phyloP scores from a whole-genome alignment of 2,113 vertebrate genomes.

The Vidua macroura region DNA sequence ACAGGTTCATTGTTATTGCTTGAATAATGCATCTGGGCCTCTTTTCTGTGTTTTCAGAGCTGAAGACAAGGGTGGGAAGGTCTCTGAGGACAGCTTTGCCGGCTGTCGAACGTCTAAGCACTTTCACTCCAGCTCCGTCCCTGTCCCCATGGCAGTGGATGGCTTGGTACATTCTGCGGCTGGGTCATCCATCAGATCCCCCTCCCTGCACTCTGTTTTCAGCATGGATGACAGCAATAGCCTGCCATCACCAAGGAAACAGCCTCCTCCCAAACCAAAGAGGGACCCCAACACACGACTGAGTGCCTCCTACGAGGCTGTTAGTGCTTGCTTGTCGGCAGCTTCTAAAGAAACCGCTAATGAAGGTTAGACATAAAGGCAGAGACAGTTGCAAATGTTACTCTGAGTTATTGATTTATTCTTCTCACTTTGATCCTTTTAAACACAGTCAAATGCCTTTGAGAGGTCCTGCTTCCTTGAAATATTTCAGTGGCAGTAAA shows the following conservation, averaged over 20 bases:
- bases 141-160: slow-evolving; percentile 79
- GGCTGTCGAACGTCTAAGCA: slow-evolving; percentile 75
- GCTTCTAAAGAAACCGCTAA: slow-evolving; percentile 82
- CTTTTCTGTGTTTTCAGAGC: slow-evolving; percentile 72
- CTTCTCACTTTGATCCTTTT: slow-evolving; percentile 19
- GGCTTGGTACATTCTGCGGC: slow-evolving; percentile 75
- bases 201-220: slow-evolving; percentile 80
- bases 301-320: slow-evolving; percentile 94
- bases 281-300: slow-evolving; percentile 94
- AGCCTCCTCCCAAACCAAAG: slow-evolving; percentile 97
- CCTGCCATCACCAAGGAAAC: slow-evolving; percentile 91
- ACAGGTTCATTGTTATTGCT: slow-evolving; percentile 29
- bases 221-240: slow-evolving; percentile 78
- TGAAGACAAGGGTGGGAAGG: slow-evolving; percentile 78
- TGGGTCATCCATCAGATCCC: slow-evolving; percentile 80
- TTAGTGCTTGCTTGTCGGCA: slow-evolving; percentile 87
- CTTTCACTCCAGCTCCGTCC: slow-evolving; percentile 79
- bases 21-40: slow-evolving; percentile 56
- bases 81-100: slow-evolving; percentile 65
- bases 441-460: not conserved
- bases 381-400: not conserved
- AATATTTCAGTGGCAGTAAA: slow-evolving; percentile 52
- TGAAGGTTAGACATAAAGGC: slow-evolving; percentile 76
- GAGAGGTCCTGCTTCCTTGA: not conserved
- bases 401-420: not conserved